Conservation (phyloP, 2,888 invertebrate genomes). For the Ormyrus thymus region DNA sequence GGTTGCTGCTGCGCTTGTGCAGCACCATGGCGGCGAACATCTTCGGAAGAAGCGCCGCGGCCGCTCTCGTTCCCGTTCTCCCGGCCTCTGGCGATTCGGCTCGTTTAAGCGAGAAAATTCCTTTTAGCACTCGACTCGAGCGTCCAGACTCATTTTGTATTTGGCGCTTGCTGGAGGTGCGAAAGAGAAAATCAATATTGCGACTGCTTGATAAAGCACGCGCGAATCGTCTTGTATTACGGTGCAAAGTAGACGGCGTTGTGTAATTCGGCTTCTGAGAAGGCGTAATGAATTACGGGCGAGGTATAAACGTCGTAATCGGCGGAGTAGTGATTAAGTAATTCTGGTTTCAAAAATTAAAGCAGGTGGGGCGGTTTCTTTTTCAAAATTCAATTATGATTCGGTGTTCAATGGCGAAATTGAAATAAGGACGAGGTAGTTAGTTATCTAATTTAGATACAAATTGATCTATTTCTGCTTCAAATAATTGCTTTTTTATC, state of each 20-base stretch:
- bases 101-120: background rate
- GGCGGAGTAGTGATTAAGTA: background rate
- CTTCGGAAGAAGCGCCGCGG: constrained; percentile 42
- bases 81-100: background rate
- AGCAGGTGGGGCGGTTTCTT: background rate
- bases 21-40: constrained; percentile 74
- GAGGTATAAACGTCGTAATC: background rate
- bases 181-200: constrained; percentile 30
- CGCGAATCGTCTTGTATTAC: constrained; percentile 3
- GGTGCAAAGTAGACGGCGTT: constrained; percentile 14
- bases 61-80: background rate
- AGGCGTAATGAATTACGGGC: background rate
- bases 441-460: too few species aligned
- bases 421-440: too few species aligned
- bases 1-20: constrained; percentile 71
- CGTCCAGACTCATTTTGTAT: constrained; percentile 33
- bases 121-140: constrained; percentile 12
- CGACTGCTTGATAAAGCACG: background rate
- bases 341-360: constrained; percentile 8
- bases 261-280: background rate
- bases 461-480: too few species aligned
- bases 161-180: background rate
- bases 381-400: background rate
- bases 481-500: too few species aligned
- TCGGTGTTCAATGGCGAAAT: too few species aligned